Conservation (phyloP, 2,888 invertebrate genomes). For the Cephalotes varians region DNA sequence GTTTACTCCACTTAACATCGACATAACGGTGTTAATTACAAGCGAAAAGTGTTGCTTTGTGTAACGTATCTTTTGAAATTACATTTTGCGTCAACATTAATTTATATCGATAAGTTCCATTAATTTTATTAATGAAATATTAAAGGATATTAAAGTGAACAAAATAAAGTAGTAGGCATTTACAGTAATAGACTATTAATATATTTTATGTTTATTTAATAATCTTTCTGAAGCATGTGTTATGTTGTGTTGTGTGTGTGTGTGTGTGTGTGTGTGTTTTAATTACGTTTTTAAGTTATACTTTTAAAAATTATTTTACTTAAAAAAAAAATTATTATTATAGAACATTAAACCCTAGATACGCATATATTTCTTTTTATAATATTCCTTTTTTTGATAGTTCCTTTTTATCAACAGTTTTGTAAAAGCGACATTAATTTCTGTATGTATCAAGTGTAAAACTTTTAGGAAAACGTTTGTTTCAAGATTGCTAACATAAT, state of each 20-base stretch:
- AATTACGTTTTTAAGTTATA: not conserved
- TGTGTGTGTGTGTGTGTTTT: too few species aligned
- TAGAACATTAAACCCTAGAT: not conserved
- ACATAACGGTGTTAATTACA: slow-evolving; percentile 70
- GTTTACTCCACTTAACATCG: slow-evolving; percentile 62
- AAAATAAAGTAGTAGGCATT: not conserved
- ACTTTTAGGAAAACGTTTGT: slow-evolving; percentile 39
- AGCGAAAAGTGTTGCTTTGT: slow-evolving; percentile 55
- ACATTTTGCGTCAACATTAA: not conserved
- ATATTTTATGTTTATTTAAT: not conserved
- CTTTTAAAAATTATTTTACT: not conserved
- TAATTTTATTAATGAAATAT: slow-evolving; percentile 16
- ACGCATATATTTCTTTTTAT: not conserved
- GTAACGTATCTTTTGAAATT: slow-evolving; percentile 11
- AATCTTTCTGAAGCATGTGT: too few species aligned
- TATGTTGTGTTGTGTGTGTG: too few species aligned
- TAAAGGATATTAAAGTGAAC: too few species aligned
- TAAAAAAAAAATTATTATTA: not conserved
- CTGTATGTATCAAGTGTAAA: not conserved
- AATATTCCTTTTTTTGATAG: not conserved
- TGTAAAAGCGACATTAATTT: not conserved
- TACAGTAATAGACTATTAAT: not conserved
- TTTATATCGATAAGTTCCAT: not conserved
- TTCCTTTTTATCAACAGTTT: not conserved
- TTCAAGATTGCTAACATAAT: slow-evolving; percentile 48